Evolutionary conservation across 2,113 vertebrate genomes (phyloP), one percentile per base, ranked within the genome.

Genomic region (Saiga tatarica): DNA sequence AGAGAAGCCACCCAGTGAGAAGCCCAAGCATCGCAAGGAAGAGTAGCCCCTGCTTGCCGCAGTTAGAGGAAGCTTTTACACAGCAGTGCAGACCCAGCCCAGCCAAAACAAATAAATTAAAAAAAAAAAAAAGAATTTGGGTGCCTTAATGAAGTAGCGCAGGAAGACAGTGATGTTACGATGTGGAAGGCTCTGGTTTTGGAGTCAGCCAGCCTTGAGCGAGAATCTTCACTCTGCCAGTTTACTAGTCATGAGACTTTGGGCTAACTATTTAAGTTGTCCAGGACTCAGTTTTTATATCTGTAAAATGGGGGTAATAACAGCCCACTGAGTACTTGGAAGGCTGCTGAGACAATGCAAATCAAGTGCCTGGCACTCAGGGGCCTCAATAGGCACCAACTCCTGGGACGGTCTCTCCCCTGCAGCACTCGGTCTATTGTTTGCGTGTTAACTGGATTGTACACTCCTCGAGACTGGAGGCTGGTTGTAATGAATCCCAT

Each of bases 371-470:
- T 13, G 9, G n/a, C 39, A 64, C 17, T 57, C 16, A 30, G 17
- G 17, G 28, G 39, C 17, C 71, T 57, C 0, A 1, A 2, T 26
- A 53, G 36, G 17, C 30, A 23, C 45, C 0, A 14, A 60, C 4
- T 81, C 42, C 57, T 59, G 83, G 33, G 26, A 17, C 2, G 2
- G 3, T 67, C 14, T 12, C 30, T 55, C 36, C 12, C 2, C 10
- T 17, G 15, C 12, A 55, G 26, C 42, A 15, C 62, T 90, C n/a
- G 1, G 13, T 45, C 76, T 28, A 26, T 30, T 30, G 30, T 45
- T 87, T 83, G 52, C 60, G 8, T 17, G n/a, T 76, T n/a, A 84
- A 52, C 53, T n/a, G n/a, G 33, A 26, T 15, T 42, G 15, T 33
- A 26, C 14, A 11, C 28, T 15, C 25, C 36, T 28, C 6, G 3